phyloP scores from a whole-genome alignment of 2,888 invertebrate genomes.

The Catocala fraxini region DNA sequence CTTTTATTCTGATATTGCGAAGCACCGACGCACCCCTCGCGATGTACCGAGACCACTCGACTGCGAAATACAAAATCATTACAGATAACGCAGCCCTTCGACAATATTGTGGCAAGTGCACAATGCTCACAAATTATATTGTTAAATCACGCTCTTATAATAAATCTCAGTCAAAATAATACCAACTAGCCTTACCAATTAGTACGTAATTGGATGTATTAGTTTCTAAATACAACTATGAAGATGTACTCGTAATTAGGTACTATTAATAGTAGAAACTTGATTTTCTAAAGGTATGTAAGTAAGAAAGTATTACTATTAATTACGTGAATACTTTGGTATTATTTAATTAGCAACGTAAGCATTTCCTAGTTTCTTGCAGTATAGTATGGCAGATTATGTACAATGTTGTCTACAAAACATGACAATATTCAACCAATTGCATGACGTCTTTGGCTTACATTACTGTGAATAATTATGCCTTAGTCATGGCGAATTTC shows the following conservation, averaged over 20 bases:
- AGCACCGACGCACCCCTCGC: constrained; percentile 61
- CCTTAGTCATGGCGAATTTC: constrained; percentile 1
- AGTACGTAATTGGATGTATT: no score
- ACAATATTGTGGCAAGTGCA: constrained; percentile 66
- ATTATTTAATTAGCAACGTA: no score
- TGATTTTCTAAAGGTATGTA: no score
- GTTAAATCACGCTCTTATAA: neutral
- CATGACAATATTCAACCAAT: neutral
- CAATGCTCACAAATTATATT: constrained; percentile 9
- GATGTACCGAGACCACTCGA: constrained; percentile 70
- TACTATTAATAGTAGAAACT: no score
- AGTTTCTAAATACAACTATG: no score
- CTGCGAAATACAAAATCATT: constrained; percentile 81
- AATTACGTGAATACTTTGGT: no score
- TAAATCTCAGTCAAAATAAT: constrained; percentile 2
- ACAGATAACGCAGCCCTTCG: constrained; percentile 72
- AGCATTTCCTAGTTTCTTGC: no score
- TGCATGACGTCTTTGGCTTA: neutral
- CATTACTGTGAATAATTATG: constrained; percentile 2
- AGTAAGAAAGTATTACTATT: no score
- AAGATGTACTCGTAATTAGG: no score
- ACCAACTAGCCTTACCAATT: no score
- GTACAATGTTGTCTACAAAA: no score
- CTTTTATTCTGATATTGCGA: constrained; percentile 67
- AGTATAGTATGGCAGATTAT: no score